Conservation (phyloP, 1,140 invertebrate species). For the Popillia japonica region DNA sequence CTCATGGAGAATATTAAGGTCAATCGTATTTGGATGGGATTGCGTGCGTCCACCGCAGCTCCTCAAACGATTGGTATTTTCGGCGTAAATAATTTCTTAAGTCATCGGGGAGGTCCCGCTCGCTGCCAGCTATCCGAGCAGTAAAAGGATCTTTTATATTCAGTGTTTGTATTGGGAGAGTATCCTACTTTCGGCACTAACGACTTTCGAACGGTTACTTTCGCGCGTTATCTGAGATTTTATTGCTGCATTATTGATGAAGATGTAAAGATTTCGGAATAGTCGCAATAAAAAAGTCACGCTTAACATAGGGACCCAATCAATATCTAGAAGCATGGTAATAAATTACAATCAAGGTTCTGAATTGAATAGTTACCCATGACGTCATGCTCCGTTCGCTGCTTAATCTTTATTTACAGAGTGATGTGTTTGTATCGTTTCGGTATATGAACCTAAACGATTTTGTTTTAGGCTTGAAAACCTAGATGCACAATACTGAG, state of each 20-base stretch:
- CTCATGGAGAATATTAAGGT: neutral
- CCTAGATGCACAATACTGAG: too few relatives aligned
- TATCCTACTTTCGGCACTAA: neutral
- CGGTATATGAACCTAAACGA: too few relatives aligned
- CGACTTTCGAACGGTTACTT: constrained; percentile 16
- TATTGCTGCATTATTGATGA: neutral
- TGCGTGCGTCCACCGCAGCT: constrained; percentile 21
- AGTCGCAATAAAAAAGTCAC: too few relatives aligned
- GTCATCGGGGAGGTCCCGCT: constrained; percentile 3
- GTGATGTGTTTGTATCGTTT: too few relatives aligned
- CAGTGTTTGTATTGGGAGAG: constrained; percentile 28
- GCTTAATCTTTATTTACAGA: too few relatives aligned
- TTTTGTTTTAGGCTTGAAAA: too few relatives aligned
- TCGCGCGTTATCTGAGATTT: constrained; percentile 11
- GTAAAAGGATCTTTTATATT: constrained; percentile 31
- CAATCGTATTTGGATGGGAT: neutral
- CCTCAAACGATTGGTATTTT: constrained; percentile 8
- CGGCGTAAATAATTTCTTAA: constrained; percentile 28
- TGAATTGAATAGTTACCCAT: too few relatives aligned
- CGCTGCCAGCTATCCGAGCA: neutral
- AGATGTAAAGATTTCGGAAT: neutral
- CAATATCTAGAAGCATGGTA: neutral
- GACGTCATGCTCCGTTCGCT: too few relatives aligned
- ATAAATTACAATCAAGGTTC: neutral
- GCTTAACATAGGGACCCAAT: neutral